Evolutionary conservation across 2,797 vertebrate genomes (phyloP), one percentile per base, ranked within the genome.

Genomic region (Kryptolebias ocellatus): DNA sequence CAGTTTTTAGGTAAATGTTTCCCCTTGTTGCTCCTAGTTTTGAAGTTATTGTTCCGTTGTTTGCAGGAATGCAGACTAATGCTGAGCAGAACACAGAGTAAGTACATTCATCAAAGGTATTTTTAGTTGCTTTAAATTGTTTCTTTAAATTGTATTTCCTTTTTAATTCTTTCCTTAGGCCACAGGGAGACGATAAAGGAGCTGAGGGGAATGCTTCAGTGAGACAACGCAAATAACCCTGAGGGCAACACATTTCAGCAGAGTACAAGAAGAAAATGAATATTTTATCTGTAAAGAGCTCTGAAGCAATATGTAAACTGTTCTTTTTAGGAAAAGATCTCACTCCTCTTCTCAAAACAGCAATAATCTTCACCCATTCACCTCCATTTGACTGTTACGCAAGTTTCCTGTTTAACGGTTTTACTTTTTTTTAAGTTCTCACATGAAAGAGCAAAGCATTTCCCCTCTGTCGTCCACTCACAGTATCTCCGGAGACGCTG

Each of bases 201-300:
- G 24, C 72, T 11, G 90, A 93, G 64, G 88, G 58, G 37, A 89
- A 20, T 15, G 73, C 69, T 57, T 81, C 83, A 3, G 71, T 84
- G 44, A 92, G 93, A 65, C 93, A 94, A 20, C 92, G 94, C 67
- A 96, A 89, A 73, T 75, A 24, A 24, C 20, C 49, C 59, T 92
- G 76, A 86, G 65, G 28, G 14, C 4, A 6, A 24, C n/a, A 1
- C 39, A 9, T 34, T 17, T 4, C 15, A 62, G 17, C 27, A 45
- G 4, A 11, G 29, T 6, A 3, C 2, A 24, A 15, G 9, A 4
- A 4, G 14, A 42, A 42, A 12, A 39, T 10, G 1, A 12, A 11
- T 39, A 10, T 42, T 12, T 34, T 34, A 34, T 7, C 4, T 29
- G 29, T 76, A 20, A 74, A 42, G 3, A 56, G 3, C 24, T 74